phyloP scores from a whole-genome alignment of 2,797 vertebrate species.

The Periophthalmus magnuspinnatus region DNA sequence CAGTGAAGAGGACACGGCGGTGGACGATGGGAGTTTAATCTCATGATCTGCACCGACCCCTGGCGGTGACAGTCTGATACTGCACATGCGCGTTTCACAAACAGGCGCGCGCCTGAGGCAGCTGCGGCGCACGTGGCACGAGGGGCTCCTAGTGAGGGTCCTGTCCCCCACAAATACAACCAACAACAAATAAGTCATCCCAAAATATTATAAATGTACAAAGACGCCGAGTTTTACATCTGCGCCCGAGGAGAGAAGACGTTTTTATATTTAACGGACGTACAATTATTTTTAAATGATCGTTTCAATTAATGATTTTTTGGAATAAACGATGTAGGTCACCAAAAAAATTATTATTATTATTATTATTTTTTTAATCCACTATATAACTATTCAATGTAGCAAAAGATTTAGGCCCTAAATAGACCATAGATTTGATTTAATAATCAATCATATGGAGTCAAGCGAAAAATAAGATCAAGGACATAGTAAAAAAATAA shows the following conservation, averaged over 20 bases:
- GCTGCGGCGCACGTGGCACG: conserved; percentile 48
- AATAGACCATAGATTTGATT: too few species aligned
- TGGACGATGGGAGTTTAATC: not conserved
- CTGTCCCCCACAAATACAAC: not conserved
- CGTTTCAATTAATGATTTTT: not conserved
- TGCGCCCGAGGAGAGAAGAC: not conserved
- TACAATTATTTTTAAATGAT: not conserved
- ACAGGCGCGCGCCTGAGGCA: conserved; percentile 11
- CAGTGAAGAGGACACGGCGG: not conserved
- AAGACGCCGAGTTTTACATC: not conserved
- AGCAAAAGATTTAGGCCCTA: too few species aligned
- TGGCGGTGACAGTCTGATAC: conserved; percentile 49
- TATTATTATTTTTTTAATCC: too few species aligned
- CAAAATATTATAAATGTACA: not conserved
- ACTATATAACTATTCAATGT: too few species aligned
- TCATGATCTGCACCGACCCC: conserved; percentile 50
- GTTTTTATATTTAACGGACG: not conserved
- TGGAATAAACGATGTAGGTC: too few species aligned
- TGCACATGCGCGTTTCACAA: conserved; percentile 7
- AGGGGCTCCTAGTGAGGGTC: conserved; percentile 24
- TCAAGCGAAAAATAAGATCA: too few species aligned
- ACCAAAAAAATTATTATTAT: too few species aligned
- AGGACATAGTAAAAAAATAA: too few species aligned
- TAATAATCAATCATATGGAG: too few species aligned
- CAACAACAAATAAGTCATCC: too few species aligned